These are phyloP conservation scores for Schrankia costaestrigalis DNA, from an alignment of 2,888 invertebrate genomes.

Conservation along the genomic window DNA sequence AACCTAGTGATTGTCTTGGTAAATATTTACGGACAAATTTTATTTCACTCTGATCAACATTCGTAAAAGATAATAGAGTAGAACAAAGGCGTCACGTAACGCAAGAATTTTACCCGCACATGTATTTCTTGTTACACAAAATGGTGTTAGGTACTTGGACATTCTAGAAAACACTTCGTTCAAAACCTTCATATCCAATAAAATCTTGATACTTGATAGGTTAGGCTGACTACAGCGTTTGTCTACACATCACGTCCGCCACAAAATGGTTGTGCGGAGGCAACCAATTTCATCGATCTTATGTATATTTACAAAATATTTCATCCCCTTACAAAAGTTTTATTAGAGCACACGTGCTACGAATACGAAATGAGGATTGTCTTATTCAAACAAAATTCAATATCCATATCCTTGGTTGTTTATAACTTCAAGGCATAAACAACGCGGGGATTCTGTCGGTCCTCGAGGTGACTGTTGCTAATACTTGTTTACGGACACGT, in stretches of 20 bases:
- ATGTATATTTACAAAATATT: constrained; percentile 39
- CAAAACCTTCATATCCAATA: constrained; percentile 15
- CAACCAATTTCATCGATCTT: constrained; percentile 28
- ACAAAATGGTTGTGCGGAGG: constrained; percentile 20
- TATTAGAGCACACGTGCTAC: constrained; percentile 39
- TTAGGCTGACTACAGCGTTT: constrained; percentile 8
- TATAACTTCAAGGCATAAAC: constrained; percentile 29
- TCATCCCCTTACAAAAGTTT: constrained; percentile 41
- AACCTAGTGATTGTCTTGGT: no score
- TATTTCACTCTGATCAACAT: no score
- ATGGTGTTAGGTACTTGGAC: no score
- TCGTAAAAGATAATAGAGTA: no score
- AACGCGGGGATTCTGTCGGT: constrained; percentile 9
- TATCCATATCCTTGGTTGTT: constrained; percentile 30
- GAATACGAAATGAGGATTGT: constrained; percentile 38
- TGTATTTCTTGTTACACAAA: neutral
- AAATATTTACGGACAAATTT: no score
- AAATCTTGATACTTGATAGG: constrained; percentile 13
- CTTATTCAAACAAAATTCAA: constrained; percentile 36
- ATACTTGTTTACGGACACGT: constrained; percentile 11
- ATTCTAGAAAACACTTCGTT: no score
- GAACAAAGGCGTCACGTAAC: neutral
- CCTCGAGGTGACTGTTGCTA: constrained; percentile 7
- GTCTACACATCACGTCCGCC: constrained; percentile 26
- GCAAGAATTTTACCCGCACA: neutral